Percentiles rank a stretch among this genome's conserved stretches.
phyloP scores from a whole-genome alignment of 2,797 vertebrate species.

The Chiloscyllium punctatum region DNA sequence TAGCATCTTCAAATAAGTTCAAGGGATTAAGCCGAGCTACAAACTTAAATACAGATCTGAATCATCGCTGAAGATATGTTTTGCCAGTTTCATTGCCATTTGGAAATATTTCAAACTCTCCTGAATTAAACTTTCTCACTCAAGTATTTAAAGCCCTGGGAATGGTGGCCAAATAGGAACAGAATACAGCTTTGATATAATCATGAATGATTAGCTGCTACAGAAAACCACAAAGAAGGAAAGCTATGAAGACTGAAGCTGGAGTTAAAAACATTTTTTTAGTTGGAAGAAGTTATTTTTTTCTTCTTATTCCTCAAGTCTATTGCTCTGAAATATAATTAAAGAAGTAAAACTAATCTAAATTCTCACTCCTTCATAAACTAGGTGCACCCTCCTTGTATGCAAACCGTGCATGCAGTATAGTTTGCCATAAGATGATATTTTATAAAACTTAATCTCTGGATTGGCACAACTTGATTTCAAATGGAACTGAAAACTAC shows the following conservation, averaged over 20 bases:
- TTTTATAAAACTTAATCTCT: background rate
- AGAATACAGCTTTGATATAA: background rate
- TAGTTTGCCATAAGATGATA: background rate
- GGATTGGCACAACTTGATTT: background rate
- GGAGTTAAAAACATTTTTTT: background rate
- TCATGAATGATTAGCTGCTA: background rate
- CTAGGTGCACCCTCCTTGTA: background rate
- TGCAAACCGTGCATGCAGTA: background rate
- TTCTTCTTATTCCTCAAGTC: background rate
- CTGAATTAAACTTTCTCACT: conserved; percentile 22
- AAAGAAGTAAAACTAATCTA: background rate
- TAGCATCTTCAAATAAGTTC: background rate
- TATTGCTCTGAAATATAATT: background rate
- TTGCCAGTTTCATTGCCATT: background rate
- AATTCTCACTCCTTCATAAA: background rate
- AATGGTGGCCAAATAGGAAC: background rate
- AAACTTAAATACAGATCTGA: conserved; percentile 2
- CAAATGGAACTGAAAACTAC: background rate
- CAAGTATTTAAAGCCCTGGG: background rate
- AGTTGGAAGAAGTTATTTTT: too few relatives aligned
- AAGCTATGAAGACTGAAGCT: background rate
- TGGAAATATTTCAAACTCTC: conserved; percentile 16
- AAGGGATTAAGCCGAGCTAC: background rate
- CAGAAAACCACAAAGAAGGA: background rate
- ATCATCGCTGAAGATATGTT: background rate